phyloP scores from a whole-genome alignment of 1,140 invertebrate species.

The Paraescarpia echinospica region DNA sequence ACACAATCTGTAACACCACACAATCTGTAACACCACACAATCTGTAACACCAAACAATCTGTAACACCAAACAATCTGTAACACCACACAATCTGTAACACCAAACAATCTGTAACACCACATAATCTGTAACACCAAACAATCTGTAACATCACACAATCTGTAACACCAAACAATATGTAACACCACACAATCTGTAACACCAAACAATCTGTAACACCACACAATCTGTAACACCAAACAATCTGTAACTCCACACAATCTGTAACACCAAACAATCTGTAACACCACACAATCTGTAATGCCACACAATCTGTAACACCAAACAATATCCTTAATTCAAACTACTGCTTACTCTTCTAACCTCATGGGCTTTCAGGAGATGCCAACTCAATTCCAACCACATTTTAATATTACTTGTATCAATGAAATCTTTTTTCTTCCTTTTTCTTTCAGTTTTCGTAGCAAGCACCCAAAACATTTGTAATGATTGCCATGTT shows the following conservation, averaged over 20 bases:
- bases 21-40: slow-evolving; percentile 32
- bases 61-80: slow-evolving; percentile 33
- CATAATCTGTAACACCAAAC: slow-evolving; percentile 32
- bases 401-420: neutral
- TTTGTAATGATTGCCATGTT: too few species aligned
- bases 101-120: slow-evolving; percentile 32
- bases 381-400: neutral
- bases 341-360: neutral
- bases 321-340: too few species aligned
- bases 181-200: too few species aligned
- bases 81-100: slow-evolving; percentile 32
- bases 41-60: slow-evolving; percentile 38
- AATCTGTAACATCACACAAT: slow-evolving; percentile 32
- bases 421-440: neutral
- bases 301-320: slow-evolving; percentile 41
- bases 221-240: slow-evolving; percentile 32
- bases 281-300: slow-evolving; percentile 36
- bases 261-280: slow-evolving; percentile 36
- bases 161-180: slow-evolving; percentile 34
- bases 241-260: slow-evolving; percentile 31
- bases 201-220: slow-evolving; percentile 32
- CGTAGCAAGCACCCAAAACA: too few species aligned
- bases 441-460: too few species aligned
- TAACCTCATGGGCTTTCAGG: neutral
- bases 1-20: slow-evolving; percentile 32